phyloP scores from a whole-genome alignment of 2,113 vertebrate species.

The Acinonyx jubatus region DNA sequence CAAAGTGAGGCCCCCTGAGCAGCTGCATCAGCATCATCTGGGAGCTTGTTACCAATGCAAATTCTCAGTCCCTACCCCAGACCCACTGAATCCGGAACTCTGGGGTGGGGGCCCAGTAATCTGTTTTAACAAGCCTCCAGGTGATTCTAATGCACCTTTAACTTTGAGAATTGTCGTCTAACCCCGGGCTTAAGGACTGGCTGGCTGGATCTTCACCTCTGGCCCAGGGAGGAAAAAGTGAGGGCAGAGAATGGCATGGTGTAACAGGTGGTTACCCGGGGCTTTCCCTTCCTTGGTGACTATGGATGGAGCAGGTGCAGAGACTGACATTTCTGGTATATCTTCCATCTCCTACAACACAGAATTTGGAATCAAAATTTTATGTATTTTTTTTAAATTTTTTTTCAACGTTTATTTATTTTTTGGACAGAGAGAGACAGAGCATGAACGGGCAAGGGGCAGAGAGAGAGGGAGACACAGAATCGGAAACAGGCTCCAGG shows the following conservation, averaged over 20 bases:
- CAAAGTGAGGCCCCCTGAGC: neutral
- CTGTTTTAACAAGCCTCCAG: neutral
- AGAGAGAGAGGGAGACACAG: no score
- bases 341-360: neutral
- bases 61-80: neutral
- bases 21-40: neutral
- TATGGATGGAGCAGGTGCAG: neutral
- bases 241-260: neutral
- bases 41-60: neutral
- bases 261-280: neutral
- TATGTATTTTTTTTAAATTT: no score
- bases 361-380: neutral
- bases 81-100: neutral
- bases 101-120: neutral
- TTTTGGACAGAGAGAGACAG: no score
- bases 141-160: neutral
- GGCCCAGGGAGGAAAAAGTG: neutral
- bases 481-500: no score
- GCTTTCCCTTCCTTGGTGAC: neutral
- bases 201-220: neutral
- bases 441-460: no score
- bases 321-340: neutral
- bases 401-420: no score
- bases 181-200: neutral
- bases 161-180: neutral